These are phyloP conservation scores for Cricetomys ansorgei DNA, from an alignment of 2,113 vertebrate species.

Conservation along the genomic window DNA sequence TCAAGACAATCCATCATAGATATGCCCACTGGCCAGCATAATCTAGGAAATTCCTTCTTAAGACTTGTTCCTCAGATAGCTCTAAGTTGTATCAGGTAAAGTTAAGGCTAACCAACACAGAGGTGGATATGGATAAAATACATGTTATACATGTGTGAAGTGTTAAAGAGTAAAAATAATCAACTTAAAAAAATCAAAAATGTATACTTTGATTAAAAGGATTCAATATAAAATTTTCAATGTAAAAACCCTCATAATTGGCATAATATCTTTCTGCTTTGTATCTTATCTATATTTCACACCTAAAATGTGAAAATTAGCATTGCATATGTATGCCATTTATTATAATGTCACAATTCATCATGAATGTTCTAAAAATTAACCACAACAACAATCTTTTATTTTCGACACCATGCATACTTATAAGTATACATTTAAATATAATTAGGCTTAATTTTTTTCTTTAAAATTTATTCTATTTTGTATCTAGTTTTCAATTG, in stretches of 20 bases:
- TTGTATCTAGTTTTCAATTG: background rate
- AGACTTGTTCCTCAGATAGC: background rate
- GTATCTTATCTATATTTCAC: background rate
- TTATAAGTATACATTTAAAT: too few relatives aligned
- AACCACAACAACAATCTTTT: background rate
- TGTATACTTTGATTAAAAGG: background rate
- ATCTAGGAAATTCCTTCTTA: background rate
- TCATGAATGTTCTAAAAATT: background rate
- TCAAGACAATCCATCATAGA: background rate
- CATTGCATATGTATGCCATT: background rate
- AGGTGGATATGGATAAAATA: background rate
- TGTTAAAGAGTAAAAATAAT: background rate
- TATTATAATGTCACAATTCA: background rate
- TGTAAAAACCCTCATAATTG: background rate
- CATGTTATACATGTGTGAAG: background rate
- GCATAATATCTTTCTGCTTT: background rate
- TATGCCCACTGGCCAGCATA: background rate
- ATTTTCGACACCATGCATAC: background rate
- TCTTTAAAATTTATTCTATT: background rate
- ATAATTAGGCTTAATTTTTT: background rate
- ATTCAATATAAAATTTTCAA: background rate
- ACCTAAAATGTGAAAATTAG: background rate
- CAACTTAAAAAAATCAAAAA: background rate
- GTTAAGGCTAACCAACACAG: background rate
- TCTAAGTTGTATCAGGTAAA: background rate